Conservation (phyloP, 2,797 vertebrate species). For the Mastacembelus armatus region DNA sequence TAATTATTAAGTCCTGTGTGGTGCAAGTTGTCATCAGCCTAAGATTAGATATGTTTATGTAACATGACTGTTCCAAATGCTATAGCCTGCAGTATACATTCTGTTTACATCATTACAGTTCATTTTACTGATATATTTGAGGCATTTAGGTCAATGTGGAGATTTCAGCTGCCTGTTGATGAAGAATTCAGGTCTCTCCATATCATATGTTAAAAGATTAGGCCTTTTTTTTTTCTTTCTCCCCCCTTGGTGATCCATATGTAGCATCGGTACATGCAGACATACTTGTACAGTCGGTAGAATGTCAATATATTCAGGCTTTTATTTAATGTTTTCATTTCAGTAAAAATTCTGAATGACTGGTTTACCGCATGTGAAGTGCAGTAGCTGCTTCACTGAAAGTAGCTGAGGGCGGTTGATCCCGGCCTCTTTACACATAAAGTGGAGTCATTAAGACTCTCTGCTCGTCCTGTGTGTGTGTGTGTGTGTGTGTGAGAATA, state of each 20-base stretch:
- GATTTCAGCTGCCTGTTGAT: background rate
- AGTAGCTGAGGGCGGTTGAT: conserved; percentile 10
- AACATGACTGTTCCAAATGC: conserved; percentile 1
- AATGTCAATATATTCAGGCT: background rate
- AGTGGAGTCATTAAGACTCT: conserved; percentile 24
- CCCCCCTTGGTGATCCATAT: background rate
- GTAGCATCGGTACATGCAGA: background rate
- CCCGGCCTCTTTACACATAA: conserved; percentile 21
- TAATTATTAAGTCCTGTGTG: conserved; percentile 34
- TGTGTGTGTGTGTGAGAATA: conserved; percentile 33
- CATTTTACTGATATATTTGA: background rate
- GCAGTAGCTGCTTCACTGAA: conserved; percentile 14
- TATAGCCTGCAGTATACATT: background rate
- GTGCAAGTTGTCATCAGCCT: conserved; percentile 23
- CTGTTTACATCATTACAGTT: background rate
- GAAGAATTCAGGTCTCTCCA: background rate
- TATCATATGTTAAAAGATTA: no score
- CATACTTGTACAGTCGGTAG: background rate
- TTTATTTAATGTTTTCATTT: conserved; percentile 1
- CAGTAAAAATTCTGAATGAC: conserved; percentile 34
- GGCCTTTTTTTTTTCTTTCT: no score
- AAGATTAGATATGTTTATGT: conserved; percentile 1
- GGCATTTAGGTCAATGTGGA: background rate
- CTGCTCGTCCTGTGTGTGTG: conserved; percentile 24
- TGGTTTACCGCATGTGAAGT: conserved; percentile 19